Evolutionary conservation across 2,888 invertebrate genomes (phyloP).

Genomic region (Agrilus mali): DNA sequence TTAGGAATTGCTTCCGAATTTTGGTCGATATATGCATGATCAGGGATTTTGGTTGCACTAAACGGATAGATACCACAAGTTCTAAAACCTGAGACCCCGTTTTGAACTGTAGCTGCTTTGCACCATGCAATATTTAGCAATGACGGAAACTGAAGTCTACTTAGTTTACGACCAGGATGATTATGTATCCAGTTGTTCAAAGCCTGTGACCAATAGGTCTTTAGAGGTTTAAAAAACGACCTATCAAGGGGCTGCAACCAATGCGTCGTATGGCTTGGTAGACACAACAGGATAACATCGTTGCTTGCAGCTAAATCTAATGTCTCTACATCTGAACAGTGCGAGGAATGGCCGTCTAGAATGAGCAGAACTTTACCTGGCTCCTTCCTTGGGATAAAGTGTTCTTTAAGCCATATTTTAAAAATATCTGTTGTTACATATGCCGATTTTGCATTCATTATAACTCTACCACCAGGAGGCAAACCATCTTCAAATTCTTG

Average conservation of each 20-base stretch:
- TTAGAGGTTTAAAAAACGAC: no score
- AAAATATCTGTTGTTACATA: slow-evolving; percentile 6
- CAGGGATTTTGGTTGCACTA: background rate
- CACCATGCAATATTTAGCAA: slow-evolving; percentile 1
- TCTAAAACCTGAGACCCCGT: slow-evolving; percentile 2
- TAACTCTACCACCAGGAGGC: background rate
- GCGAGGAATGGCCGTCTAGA: slow-evolving; percentile 21
- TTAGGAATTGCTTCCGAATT: no score
- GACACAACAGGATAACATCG: slow-evolving; percentile 16
- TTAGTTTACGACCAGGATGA: slow-evolving; percentile 1
- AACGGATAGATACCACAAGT: slow-evolving; percentile 1
- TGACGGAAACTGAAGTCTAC: slow-evolving; percentile 1
- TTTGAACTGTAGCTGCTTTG: slow-evolving; percentile 1
- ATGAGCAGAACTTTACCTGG: slow-evolving; percentile 17
- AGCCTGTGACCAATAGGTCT: no score
- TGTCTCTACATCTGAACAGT: slow-evolving; percentile 11
- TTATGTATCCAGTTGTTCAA: slow-evolving; percentile 1
- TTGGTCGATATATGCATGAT: background rate
- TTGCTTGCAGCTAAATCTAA: slow-evolving; percentile 16
- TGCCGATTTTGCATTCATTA: slow-evolving; percentile 5
- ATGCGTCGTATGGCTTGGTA: no score
- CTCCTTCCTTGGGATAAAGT: slow-evolving; percentile 16
- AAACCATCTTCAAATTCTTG: no score
- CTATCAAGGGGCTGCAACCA: no score
- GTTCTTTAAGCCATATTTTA: slow-evolving; percentile 10